These are phyloP conservation scores for Centropristis striata DNA, from an alignment of 2,113 vertebrate species.

Conservation along the genomic window DNA sequence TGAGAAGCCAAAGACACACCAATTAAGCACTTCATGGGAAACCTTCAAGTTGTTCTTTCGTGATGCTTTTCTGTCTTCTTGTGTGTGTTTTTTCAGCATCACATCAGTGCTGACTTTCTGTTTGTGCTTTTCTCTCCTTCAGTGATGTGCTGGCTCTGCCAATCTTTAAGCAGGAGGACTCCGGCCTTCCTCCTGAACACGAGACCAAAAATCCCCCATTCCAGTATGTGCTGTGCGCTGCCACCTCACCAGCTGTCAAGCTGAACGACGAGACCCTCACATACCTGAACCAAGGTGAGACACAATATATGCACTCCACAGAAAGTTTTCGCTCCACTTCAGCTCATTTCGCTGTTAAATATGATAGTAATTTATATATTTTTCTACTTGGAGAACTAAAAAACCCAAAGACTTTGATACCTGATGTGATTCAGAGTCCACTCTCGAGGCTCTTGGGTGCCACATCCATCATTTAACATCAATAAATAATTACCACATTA, in stretches of 20 bases:
- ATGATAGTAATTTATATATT: no score
- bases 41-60: background rate
- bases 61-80: background rate
- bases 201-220: conserved; percentile 97
- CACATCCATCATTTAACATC: background rate
- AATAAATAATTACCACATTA: conserved; percentile 32
- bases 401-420: no score
- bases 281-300: conserved; percentile 97
- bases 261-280: conserved; percentile 98
- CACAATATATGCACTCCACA: background rate
- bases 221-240: conserved; percentile 96
- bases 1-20: background rate
- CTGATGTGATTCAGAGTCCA: background rate
- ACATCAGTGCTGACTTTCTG: conserved; percentile 5
- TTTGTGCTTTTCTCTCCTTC: conserved; percentile 20
- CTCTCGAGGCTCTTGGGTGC: background rate
- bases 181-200: conserved; percentile 90
- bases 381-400: background rate
- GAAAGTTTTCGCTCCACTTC: background rate
- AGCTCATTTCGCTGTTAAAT: background rate
- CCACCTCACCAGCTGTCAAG: conserved; percentile 97
- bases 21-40: background rate
- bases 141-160: conserved; percentile 98
- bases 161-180: conserved; percentile 99
- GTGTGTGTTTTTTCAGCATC: background rate